Conservation (phyloP, 2,797 vertebrate species). For the Anolis apletophallus region DNA sequence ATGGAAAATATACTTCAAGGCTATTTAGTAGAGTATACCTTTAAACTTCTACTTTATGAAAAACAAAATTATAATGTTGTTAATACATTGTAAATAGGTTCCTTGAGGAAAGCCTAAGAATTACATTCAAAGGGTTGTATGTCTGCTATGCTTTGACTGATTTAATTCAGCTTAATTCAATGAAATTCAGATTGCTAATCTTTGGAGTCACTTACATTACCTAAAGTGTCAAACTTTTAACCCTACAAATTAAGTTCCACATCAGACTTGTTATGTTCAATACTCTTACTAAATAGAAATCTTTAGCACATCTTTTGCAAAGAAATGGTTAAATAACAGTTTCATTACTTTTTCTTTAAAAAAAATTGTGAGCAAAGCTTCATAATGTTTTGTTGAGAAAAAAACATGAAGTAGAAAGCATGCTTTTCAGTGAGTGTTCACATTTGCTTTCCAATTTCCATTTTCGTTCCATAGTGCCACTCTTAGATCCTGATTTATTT, state of each 20-base stretch:
- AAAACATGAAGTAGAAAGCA: neutral
- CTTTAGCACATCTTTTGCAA: neutral
- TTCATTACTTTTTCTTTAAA: neutral
- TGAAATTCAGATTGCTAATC: slow-evolving; percentile 14
- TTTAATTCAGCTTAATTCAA: slow-evolving; percentile 22
- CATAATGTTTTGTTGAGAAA: neutral
- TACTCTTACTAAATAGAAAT: slow-evolving; percentile 36
- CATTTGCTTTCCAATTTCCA: neutral
- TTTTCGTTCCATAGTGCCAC: rapidly evolving
- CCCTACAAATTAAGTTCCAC: slow-evolving; percentile 21
- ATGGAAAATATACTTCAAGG: neutral
- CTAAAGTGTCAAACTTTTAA: neutral
- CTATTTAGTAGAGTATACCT: neutral
- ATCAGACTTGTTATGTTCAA: neutral
- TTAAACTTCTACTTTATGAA: neutral
- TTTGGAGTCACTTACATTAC: slow-evolving; percentile 23
- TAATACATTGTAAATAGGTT: neutral
- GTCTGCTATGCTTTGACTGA: neutral
- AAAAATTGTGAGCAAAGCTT: neutral
- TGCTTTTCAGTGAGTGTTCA: neutral
- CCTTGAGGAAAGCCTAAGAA: neutral
- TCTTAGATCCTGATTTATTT: slow-evolving; percentile 26
- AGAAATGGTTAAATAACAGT: neutral
- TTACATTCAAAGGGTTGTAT: neutral
- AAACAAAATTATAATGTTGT: slow-evolving; percentile 11